phyloP scores from a whole-genome alignment of 2,888 invertebrate genomes.

The Dasypolia templi region DNA sequence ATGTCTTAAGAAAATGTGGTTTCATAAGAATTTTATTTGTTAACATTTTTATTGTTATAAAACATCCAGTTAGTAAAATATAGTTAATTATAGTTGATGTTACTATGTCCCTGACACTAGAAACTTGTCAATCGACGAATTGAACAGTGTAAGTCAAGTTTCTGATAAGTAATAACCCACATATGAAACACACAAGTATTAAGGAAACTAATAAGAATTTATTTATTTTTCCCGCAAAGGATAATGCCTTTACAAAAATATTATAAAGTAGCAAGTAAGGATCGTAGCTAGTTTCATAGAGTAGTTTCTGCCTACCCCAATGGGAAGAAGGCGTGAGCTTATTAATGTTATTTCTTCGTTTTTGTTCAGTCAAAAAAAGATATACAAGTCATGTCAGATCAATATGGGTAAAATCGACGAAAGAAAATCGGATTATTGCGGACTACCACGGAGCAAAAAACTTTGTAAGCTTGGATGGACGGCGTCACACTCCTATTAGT shows the following conservation, averaged over 20 bases:
- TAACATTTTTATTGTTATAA: neutral
- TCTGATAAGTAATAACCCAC: too few species aligned
- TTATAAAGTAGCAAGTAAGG: too few species aligned
- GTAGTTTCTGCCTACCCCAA: neutral
- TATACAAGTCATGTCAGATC: conserved; percentile 1
- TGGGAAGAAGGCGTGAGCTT: neutral
- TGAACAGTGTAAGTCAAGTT: neutral
- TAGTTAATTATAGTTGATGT: too few species aligned
- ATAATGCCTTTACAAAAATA: conserved; percentile 2
- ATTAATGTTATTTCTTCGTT: neutral
- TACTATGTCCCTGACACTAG: too few species aligned
- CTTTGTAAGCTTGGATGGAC: neutral
- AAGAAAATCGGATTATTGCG: conserved; percentile 20
- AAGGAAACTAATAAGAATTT: neutral
- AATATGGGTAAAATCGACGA: neutral
- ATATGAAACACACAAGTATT: too few species aligned
- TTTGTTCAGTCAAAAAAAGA: conserved; percentile 12
- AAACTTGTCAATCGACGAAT: neutral
- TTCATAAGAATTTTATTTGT: neutral
- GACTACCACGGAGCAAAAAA: conserved; percentile 2
- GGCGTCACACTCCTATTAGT: neutral
- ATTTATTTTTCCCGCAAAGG: neutral
- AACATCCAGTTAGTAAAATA: neutral
- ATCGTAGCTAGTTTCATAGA: neutral
- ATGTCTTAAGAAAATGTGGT: neutral